Percentiles rank a stretch among this genome's conserved stretches.
phyloP scores from a whole-genome alignment of 2,888 invertebrate species.

The Poecilus cupreus region DNA sequence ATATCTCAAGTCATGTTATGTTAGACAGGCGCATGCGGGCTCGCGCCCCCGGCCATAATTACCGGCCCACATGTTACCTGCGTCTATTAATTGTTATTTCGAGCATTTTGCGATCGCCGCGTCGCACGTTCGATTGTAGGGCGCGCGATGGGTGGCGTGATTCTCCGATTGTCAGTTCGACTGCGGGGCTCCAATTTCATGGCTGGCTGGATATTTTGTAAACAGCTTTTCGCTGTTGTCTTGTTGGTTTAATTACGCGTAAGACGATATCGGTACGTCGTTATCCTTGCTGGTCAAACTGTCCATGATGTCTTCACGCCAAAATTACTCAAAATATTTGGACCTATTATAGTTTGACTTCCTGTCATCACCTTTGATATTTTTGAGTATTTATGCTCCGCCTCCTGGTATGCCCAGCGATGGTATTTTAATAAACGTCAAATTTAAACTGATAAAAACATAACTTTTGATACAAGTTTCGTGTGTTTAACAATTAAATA shows the following conservation, averaged over 20 bases:
- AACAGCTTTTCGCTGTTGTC: constrained; percentile 56
- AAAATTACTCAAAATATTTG: too few relatives aligned
- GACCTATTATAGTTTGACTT: too few relatives aligned
- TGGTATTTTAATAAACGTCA: too few relatives aligned
- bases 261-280: constrained; percentile 2
- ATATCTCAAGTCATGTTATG: constrained; percentile 38
- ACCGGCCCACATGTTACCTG: constrained; percentile 64
- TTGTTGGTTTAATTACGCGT: constrained; percentile 60
- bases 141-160: constrained; percentile 56
- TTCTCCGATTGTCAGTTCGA: constrained; percentile 20
- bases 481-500: too few relatives aligned
- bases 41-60: constrained; percentile 67
- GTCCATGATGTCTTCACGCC: too few relatives aligned
- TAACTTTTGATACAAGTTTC: too few relatives aligned
- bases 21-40: constrained; percentile 41
- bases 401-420: too few relatives aligned
- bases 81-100: constrained; percentile 16
- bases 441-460: too few relatives aligned
- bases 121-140: not conserved
- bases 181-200: constrained; percentile 58
- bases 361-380: too few relatives aligned
- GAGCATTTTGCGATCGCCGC: constrained; percentile 8
- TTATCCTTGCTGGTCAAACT: not conserved
- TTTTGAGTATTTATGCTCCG: too few relatives aligned
- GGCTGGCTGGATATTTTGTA: constrained; percentile 61